Evolutionary conservation across 2,888 invertebrate genomes (phyloP), one percentile per base, ranked within the genome.

Genomic region (Drosophila demipolita): DNA sequence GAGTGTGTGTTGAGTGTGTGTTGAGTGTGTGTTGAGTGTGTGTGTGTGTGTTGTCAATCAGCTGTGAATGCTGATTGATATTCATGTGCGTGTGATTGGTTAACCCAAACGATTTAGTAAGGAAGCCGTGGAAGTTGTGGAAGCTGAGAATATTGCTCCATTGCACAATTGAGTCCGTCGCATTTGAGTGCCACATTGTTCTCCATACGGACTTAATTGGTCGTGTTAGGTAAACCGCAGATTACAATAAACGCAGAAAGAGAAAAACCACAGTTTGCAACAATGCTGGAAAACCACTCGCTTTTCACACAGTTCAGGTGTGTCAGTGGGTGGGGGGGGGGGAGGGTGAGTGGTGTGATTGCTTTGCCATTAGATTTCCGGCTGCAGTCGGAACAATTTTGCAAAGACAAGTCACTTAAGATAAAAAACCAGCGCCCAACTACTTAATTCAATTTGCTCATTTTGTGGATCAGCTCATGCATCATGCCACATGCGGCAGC

Each of bases 51-150:
- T 15, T 15, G 90, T 89, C 89, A 88, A 74, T 85, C 85, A 79
- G 83, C 53, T 23, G 29, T 8, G 53, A 49, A 58, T 57, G 73
- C 69, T 90, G 86, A 87, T 87, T 87, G 86, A 90, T 90, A 87
- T 86, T 79, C 87, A 70, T 45, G 73, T 76, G 90, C 90, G 73
- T 84, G 86, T 62, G 65, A 8, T 20, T 15, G 20, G 9, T 32
- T 63, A 11, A 17, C 17, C 26, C 55, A 52, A 52, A 29, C 42
- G 64, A 53, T 85, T 90, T 86, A 90, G 90, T 90, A 87, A 87
- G 86, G 86, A 87, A 80, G 66, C 66, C 26, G 78, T 77, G 76
- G 65, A 65, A 66, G 79, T 61, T 55, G 36, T 42, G 6, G 42
- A 45, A 45, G 15, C 45, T 45, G 23, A 1, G 32, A 45, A 11